Base-by-base conservation (phyloP, 1,140 invertebrate species). In the Rhyacophila brunnea region DNA sequence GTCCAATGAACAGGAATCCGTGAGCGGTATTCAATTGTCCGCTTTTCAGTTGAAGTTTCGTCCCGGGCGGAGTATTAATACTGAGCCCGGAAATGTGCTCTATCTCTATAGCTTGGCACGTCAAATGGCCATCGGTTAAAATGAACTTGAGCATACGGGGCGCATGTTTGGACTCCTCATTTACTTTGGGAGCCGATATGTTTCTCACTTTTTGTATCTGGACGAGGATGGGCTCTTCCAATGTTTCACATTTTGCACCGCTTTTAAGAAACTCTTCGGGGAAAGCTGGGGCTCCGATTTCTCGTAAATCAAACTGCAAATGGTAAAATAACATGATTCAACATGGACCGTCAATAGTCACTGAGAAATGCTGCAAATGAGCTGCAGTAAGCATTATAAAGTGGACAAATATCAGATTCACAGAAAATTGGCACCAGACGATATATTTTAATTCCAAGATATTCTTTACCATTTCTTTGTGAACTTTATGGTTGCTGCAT, bases 141-240 rank as follows among this genome's bases (percentile, higher is more conserved):
- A 85, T 87, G 13, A 95, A 66, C 70, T 91, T 92, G 45, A 95
- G 75, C 80, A 95, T 86, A 9, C 90, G 80, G 1, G 92, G 91
- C 38, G 90, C 89, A 48, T 81, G 79, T 62, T 85, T 83, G 11
- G 90, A 93, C 64, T 93, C 90, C 70, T 95, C 91, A 76, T 93
- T 92, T 34, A 85, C 85, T 77, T 95, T 95, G n/a, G 93, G 92
- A 14, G 91, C 91, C 34, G 91, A 84, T 36, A 93, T 83, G 80
- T 95, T 95, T 11, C 90, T 81, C 40, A 94, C 81, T 72, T 93
- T 91, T 72, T 91, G 88, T 66, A 96, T 86, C 83, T 96, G 93
- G 15, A 95, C 75, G 9, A 95, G 85, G 55, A 92, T 81, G 52
- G 88, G 83, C 7, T 87, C 86, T 54, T 85, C 74, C 56, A 87